Percentiles rank a stretch among this genome's conserved stretches.
Conservation (phyloP, 2,888 invertebrate genomes). For the Palloptera scutellata region DNA sequence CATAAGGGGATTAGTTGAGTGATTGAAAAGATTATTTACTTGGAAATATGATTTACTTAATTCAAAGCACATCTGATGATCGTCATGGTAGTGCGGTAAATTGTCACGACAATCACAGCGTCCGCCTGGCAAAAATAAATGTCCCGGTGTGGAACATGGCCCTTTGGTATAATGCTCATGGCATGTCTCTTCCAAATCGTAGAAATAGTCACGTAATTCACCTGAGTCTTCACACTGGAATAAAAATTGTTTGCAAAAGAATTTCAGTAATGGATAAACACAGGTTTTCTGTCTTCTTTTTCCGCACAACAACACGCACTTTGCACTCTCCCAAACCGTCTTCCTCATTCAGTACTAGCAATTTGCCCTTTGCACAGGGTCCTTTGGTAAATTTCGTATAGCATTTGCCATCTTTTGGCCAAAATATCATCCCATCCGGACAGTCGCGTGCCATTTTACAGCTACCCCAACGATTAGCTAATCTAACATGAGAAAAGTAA, state of each 20-base stretch:
- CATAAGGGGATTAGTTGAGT: background rate
- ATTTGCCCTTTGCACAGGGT: constrained; percentile 78
- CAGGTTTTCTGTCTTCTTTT: too few relatives aligned
- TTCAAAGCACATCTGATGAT: constrained; percentile 77
- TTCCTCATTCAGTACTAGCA: constrained; percentile 68
- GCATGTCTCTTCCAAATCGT: constrained; percentile 73
- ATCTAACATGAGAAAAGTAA: constrained; percentile 34
- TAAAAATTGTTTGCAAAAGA: background rate
- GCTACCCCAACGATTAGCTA: constrained; percentile 71
- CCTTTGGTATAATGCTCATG: constrained; percentile 83
- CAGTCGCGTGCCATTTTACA: constrained; percentile 76
- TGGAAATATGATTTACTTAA: constrained; percentile 69
- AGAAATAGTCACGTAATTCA: constrained; percentile 68
- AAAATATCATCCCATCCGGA: constrained; percentile 73
- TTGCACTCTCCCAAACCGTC: constrained; percentile 74
- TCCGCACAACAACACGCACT: background rate
- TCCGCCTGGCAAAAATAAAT: constrained; percentile 77
- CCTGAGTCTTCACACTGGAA: constrained; percentile 67
- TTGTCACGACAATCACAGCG: constrained; percentile 77
- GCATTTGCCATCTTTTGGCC: constrained; percentile 80
- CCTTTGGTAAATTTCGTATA: constrained; percentile 76
- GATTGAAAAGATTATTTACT: background rate
- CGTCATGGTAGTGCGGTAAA: constrained; percentile 78
- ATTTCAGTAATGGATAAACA: too few relatives aligned
- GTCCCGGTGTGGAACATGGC: constrained; percentile 79